These are phyloP conservation scores for Porites divaricata DNA, from an alignment of 92 coral and sea anemone species.

Conservation along the genomic window DNA sequence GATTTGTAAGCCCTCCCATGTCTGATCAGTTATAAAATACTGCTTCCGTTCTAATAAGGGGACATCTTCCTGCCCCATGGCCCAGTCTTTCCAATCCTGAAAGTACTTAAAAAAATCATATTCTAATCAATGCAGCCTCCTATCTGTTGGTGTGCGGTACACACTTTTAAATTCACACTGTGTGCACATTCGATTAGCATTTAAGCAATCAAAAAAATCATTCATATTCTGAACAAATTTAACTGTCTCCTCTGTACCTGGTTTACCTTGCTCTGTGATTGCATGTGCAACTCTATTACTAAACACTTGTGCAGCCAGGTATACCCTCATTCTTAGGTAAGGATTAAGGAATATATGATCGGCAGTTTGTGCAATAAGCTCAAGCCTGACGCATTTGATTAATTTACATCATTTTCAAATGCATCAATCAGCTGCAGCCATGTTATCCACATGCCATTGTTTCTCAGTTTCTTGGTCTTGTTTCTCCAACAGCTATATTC, in stretches of 20 bases:
- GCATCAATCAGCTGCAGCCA: constrained; percentile 54
- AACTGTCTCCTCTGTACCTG: constrained; percentile 50
- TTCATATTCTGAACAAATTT: constrained; percentile 47
- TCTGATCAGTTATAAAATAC: constrained; percentile 61
- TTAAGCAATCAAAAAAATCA: constrained; percentile 50
- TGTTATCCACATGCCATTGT: constrained; percentile 31
- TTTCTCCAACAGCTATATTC: constrained; percentile 44
- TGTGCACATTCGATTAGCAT: constrained; percentile 36
- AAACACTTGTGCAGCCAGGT: constrained; percentile 42
- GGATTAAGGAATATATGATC: neutral
- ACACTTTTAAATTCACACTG: constrained; percentile 54
- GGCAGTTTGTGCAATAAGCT: constrained; percentile 15
- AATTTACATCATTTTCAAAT: constrained; percentile 52
- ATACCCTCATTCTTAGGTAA: too few relatives aligned
- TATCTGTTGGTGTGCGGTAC: constrained; percentile 39
- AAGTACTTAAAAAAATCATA: constrained; percentile 45
- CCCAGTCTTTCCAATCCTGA: constrained; percentile 53
- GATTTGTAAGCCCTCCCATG: constrained; percentile 60
- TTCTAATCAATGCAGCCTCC: constrained; percentile 47
- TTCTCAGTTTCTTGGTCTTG: constrained; percentile 26
- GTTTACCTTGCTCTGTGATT: constrained; percentile 38
- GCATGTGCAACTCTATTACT: constrained; percentile 40
- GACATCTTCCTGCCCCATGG: constrained; percentile 43
- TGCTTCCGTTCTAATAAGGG: constrained; percentile 24
- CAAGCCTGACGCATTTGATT: constrained; percentile 48